Base-by-base conservation (phyloP, 2,113 vertebrate genomes). In the Polyodon spathula region DNA sequence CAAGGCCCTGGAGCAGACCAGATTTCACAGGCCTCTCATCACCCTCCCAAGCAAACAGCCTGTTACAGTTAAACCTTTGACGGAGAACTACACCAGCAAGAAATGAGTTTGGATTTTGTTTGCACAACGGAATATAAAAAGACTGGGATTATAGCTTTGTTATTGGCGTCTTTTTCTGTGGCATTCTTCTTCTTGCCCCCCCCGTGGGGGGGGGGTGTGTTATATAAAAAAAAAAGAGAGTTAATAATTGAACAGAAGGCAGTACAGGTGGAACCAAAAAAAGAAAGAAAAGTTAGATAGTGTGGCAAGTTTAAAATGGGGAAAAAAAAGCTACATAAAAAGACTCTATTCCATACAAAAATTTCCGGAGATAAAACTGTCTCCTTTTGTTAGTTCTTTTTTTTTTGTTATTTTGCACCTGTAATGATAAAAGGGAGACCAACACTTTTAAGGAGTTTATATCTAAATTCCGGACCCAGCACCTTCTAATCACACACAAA, bases 391-490 rank as follows among this genome's bases (percentile, higher is more conserved):
- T 73, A 81, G 80, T 77, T 81, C 78, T 63, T 84, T 83, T 77
- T 81, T 78, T 69, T 76, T 81, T n/a, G 73, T 81, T 86, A 84
- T 79, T 85, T 88, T 88, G 86, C 84, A 89, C 86, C 87, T 83
- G 77, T 88, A 81, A 81, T 84, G 80, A 85, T 83, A 88, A 84
- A 67, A 72, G 81, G 87, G 83, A 87, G 83, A 79, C 86, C 84
- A 86, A 88, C 86, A 89, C 86, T 88, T 61, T 83, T 86, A 86
- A 88, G 84, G 86, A 89, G 86, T 87, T 56, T 85, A 79, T 86
- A 84, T 83, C 84, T 86, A 88, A 84, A 88, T 88, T 87, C 86
- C 86, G 86, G 84, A 82, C 88, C 85, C 86, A 86, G 87, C 87
- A 89, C 86, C 86, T 88, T 87, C 81, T 86, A 80, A 85, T 85